Evolutionary conservation across 2,797 vertebrate species (phyloP).

Genomic region (Pampus argenteus): DNA sequence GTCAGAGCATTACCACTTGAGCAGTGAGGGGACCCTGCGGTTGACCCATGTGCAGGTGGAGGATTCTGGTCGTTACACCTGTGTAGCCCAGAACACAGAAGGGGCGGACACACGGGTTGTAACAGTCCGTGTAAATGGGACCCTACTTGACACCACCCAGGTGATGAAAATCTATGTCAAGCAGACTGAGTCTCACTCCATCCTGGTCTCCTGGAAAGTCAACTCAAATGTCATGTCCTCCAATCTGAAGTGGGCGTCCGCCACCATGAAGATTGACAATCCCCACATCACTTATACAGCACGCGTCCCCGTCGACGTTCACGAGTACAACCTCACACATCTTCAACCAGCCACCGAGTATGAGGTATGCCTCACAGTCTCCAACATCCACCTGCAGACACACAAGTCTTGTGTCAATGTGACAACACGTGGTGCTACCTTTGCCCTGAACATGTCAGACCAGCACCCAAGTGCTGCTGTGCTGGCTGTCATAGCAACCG

Average conservation of each 20-base stretch:
- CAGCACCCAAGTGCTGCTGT: conserved; percentile 94
- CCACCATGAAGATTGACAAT: conserved; percentile 99
- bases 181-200: conserved; percentile 94
- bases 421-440: conserved; percentile 92
- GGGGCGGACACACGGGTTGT: conserved; percentile 94
- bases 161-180: conserved; percentile 98
- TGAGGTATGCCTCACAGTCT: conserved; percentile 96
- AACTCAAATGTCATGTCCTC: conserved; percentile 96
- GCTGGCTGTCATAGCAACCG: conserved; percentile 92
- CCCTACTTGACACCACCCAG: conserved; percentile 91
- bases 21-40: conserved; percentile 90
- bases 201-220: conserved; percentile 97
- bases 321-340: conserved; percentile 97
- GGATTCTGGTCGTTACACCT: conserved; percentile 96
- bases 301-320: conserved; percentile 96
- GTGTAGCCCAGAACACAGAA: conserved; percentile 94
- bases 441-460: conserved; percentile 90
- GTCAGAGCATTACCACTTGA: conserved; percentile 92
- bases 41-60: conserved; percentile 91
- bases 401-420: conserved; percentile 97
- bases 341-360: conserved; percentile 96
- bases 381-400: conserved; percentile 93
- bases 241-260: conserved; percentile 97
- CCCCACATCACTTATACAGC: conserved; percentile 98
- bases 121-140: conserved; percentile 93